phyloP scores from a whole-genome alignment of 2,797 vertebrate genomes.

The Enteromius trimaculatus region DNA sequence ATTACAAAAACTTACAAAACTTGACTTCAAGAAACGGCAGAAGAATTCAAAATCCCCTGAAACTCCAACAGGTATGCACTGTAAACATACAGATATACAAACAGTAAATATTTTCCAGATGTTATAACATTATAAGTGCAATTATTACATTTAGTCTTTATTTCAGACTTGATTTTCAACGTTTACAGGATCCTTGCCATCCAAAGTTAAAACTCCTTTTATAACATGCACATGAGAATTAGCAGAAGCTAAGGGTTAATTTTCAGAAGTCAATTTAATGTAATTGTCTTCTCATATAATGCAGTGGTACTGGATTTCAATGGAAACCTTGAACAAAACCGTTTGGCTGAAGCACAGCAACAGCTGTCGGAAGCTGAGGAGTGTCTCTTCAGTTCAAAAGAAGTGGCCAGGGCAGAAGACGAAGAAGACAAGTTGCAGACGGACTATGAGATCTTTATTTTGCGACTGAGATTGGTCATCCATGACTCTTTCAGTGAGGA shows the following conservation, averaged over 20 bases:
- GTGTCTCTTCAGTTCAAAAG: slow-evolving; percentile 60
- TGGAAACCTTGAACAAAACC: slow-evolving; percentile 67
- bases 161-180: background rate
- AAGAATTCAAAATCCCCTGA: background rate
- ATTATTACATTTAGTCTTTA: background rate
- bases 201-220: background rate
- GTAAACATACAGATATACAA: background rate
- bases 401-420: slow-evolving; percentile 64
- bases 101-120: background rate
- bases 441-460: slow-evolving; percentile 72
- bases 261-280: background rate
- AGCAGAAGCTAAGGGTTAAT: background rate
- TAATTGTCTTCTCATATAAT: slow-evolving; percentile 16
- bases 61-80: slow-evolving; percentile 26
- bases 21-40: background rate
- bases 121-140: background rate
- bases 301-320: slow-evolving; percentile 43
- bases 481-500: slow-evolving; percentile 71
- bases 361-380: slow-evolving; percentile 80
- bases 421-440: slow-evolving; percentile 73
- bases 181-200: background rate
- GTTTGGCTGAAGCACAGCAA: slow-evolving; percentile 71
- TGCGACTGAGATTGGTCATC: slow-evolving; percentile 72
- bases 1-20: background rate
- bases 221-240: background rate